These are phyloP conservation scores for Chiridota heheva DNA, from an alignment of 35 echinoderm and acorn worm genomes.

Conservation along the genomic window DNA sequence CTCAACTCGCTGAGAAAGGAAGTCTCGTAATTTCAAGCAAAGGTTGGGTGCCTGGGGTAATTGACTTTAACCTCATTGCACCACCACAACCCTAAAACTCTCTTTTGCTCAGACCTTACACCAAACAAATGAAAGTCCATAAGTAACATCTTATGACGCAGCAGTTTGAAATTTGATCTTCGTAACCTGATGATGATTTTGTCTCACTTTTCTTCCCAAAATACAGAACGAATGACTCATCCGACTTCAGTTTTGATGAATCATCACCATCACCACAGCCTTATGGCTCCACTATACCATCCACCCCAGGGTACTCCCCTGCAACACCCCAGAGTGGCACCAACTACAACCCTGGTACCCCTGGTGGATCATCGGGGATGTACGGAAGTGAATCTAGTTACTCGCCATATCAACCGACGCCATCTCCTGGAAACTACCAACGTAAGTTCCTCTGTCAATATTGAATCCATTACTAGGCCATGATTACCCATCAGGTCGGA, in stretches of 20 bases:
- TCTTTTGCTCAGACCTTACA: no score
- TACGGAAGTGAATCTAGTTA: slow-evolving; percentile 92
- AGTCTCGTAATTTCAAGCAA: no score
- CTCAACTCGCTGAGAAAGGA: no score
- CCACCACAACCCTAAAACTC: no score
- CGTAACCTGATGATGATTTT: no score
- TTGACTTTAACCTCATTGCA: no score
- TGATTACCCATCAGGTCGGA: background rate
- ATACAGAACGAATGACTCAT: slow-evolving; percentile 63
- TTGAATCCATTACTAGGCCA: background rate
- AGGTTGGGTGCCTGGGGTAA: no score
- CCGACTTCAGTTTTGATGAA: slow-evolving; percentile 88
- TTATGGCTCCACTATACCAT: slow-evolving; percentile 68
- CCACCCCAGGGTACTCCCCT: slow-evolving; percentile 83
- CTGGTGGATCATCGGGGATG: slow-evolving; percentile 79
- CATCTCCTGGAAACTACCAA: slow-evolving; percentile 88
- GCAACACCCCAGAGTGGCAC: slow-evolving; percentile 68
- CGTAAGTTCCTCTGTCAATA: slow-evolving; percentile 51
- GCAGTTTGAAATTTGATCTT: no score
- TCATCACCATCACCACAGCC: slow-evolving; percentile 87
- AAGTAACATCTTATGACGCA: no score
- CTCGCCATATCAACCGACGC: slow-evolving; percentile 80
- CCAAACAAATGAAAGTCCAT: no score
- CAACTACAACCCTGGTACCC: slow-evolving; percentile 86
- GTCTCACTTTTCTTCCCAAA: no score